Percentiles rank a stretch among this genome's conserved stretches.
Evolutionary conservation across 2,888 invertebrate species (phyloP).

Genomic region (Tribolium freemani): DNA sequence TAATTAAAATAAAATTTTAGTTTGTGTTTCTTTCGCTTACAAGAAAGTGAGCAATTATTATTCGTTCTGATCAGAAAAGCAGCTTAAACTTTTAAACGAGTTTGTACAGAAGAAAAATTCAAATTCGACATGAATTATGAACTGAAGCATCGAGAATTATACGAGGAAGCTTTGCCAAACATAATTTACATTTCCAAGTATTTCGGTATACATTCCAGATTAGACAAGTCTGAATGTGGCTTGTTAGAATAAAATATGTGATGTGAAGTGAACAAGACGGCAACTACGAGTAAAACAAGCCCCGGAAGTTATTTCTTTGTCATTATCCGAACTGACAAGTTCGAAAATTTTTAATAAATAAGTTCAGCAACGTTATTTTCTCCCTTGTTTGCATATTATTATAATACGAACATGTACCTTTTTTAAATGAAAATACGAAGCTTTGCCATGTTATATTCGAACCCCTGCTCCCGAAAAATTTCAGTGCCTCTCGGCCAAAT

Average conservation of each 20-base stretch:
- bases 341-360: not conserved
- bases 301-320: not conserved
- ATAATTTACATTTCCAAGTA: not conserved
- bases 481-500: not conserved
- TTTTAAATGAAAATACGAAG: no score
- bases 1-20: not conserved
- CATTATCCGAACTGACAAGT: not conserved
- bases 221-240: not conserved
- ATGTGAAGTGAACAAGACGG: not conserved
- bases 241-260: not conserved
- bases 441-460: no score
- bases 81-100: not conserved
- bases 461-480: not conserved
- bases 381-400: not conserved
- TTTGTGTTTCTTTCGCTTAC: not conserved
- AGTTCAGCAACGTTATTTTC: not conserved
- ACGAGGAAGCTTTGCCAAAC: not conserved
- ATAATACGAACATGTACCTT: not conserved
- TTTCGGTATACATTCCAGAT: not conserved
- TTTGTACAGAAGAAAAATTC: not conserved
- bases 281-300: not conserved
- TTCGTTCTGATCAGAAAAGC: not conserved
- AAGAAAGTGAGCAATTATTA: not conserved
- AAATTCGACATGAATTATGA: not conserved
- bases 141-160: not conserved